Evolutionary conservation across 2,113 vertebrate species (phyloP).

Genomic region (Papio anubis): DNA sequence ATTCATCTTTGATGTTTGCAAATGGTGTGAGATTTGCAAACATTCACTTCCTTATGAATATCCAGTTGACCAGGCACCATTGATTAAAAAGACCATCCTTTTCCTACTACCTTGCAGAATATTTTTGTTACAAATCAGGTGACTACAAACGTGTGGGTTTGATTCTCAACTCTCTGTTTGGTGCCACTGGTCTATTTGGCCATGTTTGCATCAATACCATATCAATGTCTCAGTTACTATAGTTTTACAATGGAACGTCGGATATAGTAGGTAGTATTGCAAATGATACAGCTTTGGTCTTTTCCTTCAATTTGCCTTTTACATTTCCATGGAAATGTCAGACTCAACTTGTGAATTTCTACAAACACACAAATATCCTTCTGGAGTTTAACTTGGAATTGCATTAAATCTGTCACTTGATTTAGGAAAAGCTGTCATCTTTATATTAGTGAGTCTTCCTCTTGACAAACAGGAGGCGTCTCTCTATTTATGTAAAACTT

Average conservation of each 20-base stretch:
- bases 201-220: accelerated
- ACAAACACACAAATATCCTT: neutral
- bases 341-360: neutral
- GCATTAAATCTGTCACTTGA: neutral
- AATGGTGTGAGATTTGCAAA: accelerated
- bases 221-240: accelerated
- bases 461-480: neutral
- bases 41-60: accelerated
- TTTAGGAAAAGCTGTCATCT: neutral
- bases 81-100: accelerated
- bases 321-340: neutral
- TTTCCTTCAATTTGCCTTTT: neutral
- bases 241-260: accelerated
- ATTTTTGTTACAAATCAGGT: accelerated
- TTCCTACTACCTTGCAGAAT: accelerated
- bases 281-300: no score
- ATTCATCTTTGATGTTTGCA: neutral
- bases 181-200: accelerated
- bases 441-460: neutral
- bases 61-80: neutral
- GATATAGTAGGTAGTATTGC: accelerated
- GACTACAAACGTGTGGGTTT: neutral
- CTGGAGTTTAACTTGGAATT: neutral
- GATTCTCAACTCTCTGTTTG: no score
- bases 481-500: neutral